Evolutionary conservation across 2,113 vertebrate species (phyloP), one percentile per base, ranked within the genome.

Genomic region (Chrysemys picta): DNA sequence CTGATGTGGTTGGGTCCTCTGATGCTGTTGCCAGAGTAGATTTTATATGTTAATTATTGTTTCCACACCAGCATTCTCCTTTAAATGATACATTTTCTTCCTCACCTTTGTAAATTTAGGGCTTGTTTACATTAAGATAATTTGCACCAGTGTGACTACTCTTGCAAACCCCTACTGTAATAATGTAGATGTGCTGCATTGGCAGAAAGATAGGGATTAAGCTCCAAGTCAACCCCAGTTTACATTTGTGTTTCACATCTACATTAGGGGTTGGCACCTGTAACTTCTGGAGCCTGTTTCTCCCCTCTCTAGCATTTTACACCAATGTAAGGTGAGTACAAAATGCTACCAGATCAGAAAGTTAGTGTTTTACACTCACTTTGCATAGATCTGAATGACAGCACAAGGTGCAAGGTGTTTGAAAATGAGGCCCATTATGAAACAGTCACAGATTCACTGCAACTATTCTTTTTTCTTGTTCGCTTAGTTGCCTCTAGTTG

Each of bases 331-430:
- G 45, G 38, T 76, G 9, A 45, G 42, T 25, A 42, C 25, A 76
- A 76, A 76, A 76, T 45, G 80, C 59, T 90, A 56, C 72, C 65
- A 45, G 49, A 25, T 56, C 80, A 69, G 80, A 80, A 35, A 25
- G 6, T n/a, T 49, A 1, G 13, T 31, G 5, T 89, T 90, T 7
- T 0, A 0, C 29, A n/a, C 35, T 65, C 5, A 0, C 38, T 1
- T 72, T 85, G 35, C 59, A 8, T 35, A 69, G 72, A 38, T 93
- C 35, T 5, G 45, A 91, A 31, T 0, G 6, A 31, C 50, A 91
- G 6, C 0, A 2, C 78, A 89, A 69, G 0, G 0, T 57, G 82
- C 89, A 86, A 78, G 11, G 31, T n/a, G 0, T 56, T 10, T 82
- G 47, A 82, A 69, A 90, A 75, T 54, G 35, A 31, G 91, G 88